Percentiles rank a stretch among this genome's conserved stretches.
These are phyloP conservation scores for Ifrita kowaldi DNA, from an alignment of 2,113 vertebrate species.

Conservation along the genomic window DNA sequence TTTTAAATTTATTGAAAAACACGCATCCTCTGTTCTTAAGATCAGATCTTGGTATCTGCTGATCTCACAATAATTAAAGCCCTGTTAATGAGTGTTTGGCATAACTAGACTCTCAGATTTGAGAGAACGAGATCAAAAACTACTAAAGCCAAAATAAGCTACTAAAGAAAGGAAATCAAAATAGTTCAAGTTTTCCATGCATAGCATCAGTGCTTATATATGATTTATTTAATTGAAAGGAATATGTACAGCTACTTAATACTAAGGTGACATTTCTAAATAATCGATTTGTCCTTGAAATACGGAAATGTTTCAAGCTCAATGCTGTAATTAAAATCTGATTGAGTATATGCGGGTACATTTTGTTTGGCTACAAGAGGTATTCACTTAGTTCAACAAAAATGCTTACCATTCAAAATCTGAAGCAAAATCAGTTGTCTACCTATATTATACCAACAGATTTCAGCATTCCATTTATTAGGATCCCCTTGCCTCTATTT, in stretches of 20 bases:
- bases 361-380: not conserved
- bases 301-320: not conserved
- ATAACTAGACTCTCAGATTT: not conserved
- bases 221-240: not conserved
- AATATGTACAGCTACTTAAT: not conserved
- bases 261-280: not conserved
- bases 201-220: not conserved
- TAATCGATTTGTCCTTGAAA: not conserved
- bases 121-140: not conserved
- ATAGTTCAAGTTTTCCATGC: not conserved
- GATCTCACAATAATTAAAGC: not conserved
- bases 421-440: not conserved
- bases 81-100: not conserved
- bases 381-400: not conserved
- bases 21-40: not conserved
- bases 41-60: not conserved
- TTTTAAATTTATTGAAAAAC: not conserved
- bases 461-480: not conserved
- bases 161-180: not conserved
- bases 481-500: not conserved
- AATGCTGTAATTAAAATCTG: not conserved
- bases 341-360: not conserved
- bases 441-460: not conserved
- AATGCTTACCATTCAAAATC: not conserved
- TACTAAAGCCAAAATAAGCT: not conserved